These are phyloP conservation scores for Lordiphosa fenestrarum DNA, from an alignment of 2,888 invertebrate species.

Conservation along the genomic window DNA sequence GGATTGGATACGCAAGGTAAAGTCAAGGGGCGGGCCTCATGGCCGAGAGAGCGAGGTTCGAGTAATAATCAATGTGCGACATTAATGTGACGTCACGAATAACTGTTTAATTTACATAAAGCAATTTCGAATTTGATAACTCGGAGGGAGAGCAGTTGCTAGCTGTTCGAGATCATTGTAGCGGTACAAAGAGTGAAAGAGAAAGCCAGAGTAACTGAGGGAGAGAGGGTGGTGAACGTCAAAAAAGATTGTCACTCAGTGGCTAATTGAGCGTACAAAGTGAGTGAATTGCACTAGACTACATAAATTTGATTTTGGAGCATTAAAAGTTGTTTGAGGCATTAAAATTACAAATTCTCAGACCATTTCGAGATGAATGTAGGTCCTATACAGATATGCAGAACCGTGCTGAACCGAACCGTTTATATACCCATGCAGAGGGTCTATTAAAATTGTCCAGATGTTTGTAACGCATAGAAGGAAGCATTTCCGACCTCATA, in stretches of 20 bases:
- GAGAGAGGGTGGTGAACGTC: background rate
- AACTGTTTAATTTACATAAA: conserved; percentile 46
- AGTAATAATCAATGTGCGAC: background rate
- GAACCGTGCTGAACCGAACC: too few relatives aligned
- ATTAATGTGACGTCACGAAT: conserved; percentile 48
- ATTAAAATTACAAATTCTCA: too few relatives aligned
- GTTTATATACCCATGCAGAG: too few relatives aligned
- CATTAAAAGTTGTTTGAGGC: too few relatives aligned
- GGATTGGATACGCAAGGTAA: conserved; percentile 20
- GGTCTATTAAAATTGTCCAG: too few relatives aligned
- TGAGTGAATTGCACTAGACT: conserved; percentile 6
- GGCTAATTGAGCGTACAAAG: conserved; percentile 5
- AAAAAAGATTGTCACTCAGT: conserved; percentile 9
- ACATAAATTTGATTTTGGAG: background rate
- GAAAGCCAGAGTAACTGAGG: conserved; percentile 8
- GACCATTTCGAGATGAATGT: too few relatives aligned
- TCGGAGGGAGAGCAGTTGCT: conserved; percentile 18
- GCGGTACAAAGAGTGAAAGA: conserved; percentile 4
- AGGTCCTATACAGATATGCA: too few relatives aligned
- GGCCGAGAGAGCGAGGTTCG: background rate
- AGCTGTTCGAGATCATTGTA: conserved; percentile 14
- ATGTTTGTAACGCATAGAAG: too few relatives aligned
- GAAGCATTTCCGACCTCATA: too few relatives aligned
- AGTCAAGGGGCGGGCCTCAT: conserved; percentile 33
- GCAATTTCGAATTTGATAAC: conserved; percentile 1